phyloP scores from a whole-genome alignment of 1,140 invertebrate genomes.

The Drosophila takahashii region DNA sequence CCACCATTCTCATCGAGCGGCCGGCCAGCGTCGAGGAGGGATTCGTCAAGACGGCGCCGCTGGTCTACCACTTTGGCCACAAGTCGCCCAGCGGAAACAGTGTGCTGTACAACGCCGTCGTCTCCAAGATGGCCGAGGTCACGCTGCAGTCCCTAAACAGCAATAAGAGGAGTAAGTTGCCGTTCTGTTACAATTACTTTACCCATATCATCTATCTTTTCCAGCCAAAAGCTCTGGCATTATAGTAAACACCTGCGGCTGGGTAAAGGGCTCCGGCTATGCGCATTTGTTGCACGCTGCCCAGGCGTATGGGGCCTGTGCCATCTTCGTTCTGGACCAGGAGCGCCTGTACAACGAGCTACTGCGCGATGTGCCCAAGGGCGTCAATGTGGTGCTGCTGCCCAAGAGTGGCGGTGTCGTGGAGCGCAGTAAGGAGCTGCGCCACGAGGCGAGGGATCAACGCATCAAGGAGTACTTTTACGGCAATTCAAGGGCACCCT shows the following conservation, averaged over 20 bases:
- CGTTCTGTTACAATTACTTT: background rate
- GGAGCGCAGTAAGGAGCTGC: constrained; percentile 90
- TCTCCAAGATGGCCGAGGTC: constrained; percentile 93
- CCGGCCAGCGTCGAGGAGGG: constrained; percentile 96
- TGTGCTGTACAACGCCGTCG: constrained; percentile 94
- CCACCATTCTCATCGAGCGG: constrained; percentile 94
- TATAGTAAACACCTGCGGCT: constrained; percentile 99
- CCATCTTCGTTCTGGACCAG: constrained; percentile 98
- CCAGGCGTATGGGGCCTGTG: constrained; percentile 97
- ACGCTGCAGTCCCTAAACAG: constrained; percentile 93
- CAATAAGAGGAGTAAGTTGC: constrained; percentile 91
- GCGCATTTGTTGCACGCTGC: constrained; percentile 93
- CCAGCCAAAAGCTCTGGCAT: constrained; percentile 95
- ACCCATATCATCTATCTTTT: constrained; percentile 38
- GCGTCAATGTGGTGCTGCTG: constrained; percentile 96
- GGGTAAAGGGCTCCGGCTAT: constrained; percentile 96
- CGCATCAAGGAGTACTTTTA: constrained; percentile 98
- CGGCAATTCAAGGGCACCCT: constrained; percentile 89
- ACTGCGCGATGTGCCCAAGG: constrained; percentile 95
- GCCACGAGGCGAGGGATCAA: constrained; percentile 91
- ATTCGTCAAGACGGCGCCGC: constrained; percentile 95
- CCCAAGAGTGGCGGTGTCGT: constrained; percentile 99
- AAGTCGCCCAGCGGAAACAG: constrained; percentile 91
- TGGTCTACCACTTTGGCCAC: constrained; percentile 98
- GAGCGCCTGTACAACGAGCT: constrained; percentile 98